Percentiles rank a stretch among this genome's conserved stretches.
Conservation (phyloP, 2,797 vertebrate species). For the Myripristis jacobus region DNA sequence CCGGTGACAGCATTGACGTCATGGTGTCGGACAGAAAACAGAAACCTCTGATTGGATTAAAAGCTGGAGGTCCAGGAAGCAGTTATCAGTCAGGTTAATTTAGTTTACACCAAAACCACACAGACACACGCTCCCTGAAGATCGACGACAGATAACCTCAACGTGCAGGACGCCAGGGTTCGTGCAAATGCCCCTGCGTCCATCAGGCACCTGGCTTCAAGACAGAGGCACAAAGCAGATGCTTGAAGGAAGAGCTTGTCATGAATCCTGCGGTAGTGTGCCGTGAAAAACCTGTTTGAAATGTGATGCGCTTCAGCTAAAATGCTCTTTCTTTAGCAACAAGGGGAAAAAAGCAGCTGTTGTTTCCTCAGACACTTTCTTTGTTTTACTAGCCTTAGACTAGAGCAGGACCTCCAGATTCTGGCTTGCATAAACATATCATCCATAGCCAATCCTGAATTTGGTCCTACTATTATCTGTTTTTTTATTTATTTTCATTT, state of each 20-base stretch:
- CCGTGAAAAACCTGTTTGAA: too few species aligned
- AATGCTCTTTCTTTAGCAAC: too few species aligned
- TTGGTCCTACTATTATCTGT: too few species aligned
- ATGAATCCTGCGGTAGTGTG: not conserved
- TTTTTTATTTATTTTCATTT: constrained; percentile 7
- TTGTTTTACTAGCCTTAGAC: not conserved
- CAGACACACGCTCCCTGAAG: constrained; percentile 20
- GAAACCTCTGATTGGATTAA: constrained; percentile 67
- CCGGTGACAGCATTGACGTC: constrained; percentile 21
- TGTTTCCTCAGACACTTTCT: too few species aligned
- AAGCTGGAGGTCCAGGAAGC: constrained; percentile 58
- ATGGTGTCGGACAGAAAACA: constrained; percentile 60
- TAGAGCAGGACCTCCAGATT: too few species aligned
- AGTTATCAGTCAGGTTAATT: constrained; percentile 48
- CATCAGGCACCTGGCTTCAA: constrained; percentile 13
- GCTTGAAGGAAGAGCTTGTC: not conserved
- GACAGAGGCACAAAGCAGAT: constrained; percentile 1
- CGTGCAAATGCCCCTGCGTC: constrained; percentile 25
- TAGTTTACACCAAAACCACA: constrained; percentile 45
- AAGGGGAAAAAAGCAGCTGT: too few species aligned
- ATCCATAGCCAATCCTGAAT: too few species aligned
- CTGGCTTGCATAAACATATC: too few species aligned
- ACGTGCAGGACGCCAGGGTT: constrained; percentile 31
- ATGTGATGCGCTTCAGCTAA: too few species aligned
- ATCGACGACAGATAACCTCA: constrained; percentile 46